Evolutionary conservation across 2,113 vertebrate genomes (phyloP), one percentile per base, ranked within the genome.

Genomic region (Paraplagusia blochii): DNA sequence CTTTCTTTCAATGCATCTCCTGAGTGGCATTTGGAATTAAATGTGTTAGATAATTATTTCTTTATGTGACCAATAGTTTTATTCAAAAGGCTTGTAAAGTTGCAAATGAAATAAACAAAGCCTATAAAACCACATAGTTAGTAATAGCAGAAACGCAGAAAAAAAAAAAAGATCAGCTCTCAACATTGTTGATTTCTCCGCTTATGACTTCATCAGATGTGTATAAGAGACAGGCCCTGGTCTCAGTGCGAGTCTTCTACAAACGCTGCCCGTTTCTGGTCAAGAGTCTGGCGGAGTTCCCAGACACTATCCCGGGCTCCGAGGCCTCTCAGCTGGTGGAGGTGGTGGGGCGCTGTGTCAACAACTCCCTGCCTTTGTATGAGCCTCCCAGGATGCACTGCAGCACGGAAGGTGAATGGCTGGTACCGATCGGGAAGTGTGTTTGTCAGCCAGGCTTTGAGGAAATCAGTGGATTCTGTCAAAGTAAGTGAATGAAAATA

Each of bases 321-420:
- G 57, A 94, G 90, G 96, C 98, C 92, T 95, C 95, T 49, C 95
- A 98, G 76, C 74, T 99, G 81, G 96, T 99, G 90, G 96, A 99
- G 85, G 96, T 99, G 60, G 87, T 91, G 72, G 96, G 96, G 69
- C 95, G 90, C 51, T 99, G 96, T 64, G 95, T 99, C 88, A 99
- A 99, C 83, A 92, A 98, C 83, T 99, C 96, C n/a, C n/a, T n/a
- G n/a, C n/a, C n/a, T n/a, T n/a, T 69, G 81, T 95, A 98, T 76
- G 96, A 99, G 47, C 90, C 93, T 11, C 96, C 96, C 44, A 92
- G 92, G 89, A 99, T 99, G 97, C 98, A 97, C 87, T 99, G 97
- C 89, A 98, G 96, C 78, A 97, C 95, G 0, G 97, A 99, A 63
- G 97, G 97, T 1, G 97, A 99, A 85, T 99, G 97, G 97, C 94